Conservation (phyloP, 2,113 vertebrate genomes). For the Brachyhypopomus occidentalis region DNA sequence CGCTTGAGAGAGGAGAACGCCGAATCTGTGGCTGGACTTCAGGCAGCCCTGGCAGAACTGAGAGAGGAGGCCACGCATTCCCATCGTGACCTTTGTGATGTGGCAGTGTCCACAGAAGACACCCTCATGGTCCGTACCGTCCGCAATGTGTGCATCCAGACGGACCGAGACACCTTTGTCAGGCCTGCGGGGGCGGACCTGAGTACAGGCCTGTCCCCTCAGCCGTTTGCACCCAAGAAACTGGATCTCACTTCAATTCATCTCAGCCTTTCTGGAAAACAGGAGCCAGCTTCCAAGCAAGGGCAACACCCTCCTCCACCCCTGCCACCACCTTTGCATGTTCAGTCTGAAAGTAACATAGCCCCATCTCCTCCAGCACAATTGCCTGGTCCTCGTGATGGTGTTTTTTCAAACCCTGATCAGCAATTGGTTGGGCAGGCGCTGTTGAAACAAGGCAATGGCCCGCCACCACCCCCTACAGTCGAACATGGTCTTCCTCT, state of each 20-base stretch:
- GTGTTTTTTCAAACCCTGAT: slow-evolving; percentile 7
- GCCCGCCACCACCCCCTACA: slow-evolving; percentile 23
- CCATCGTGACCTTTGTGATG: slow-evolving; percentile 76
- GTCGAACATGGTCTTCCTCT: slow-evolving; percentile 21
- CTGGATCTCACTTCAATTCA: slow-evolving; percentile 81
- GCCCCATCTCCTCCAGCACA: slow-evolving; percentile 8
- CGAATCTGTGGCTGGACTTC: slow-evolving; percentile 73
- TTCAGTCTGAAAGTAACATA: slow-evolving; percentile 1
- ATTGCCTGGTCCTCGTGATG: slow-evolving; percentile 12
- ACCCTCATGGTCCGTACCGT: slow-evolving; percentile 74
- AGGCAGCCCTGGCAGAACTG: slow-evolving; percentile 75
- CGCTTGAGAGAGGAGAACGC: slow-evolving; percentile 81
- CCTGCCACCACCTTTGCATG: slow-evolving; percentile 15
- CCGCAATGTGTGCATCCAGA: slow-evolving; percentile 87
- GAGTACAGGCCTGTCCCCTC: slow-evolving; percentile 65
- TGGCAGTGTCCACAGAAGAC: slow-evolving; percentile 82
- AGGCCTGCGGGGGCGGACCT: slow-evolving; percentile 75
- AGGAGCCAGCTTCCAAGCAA: slow-evolving; percentile 57
- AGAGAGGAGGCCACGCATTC: slow-evolving; percentile 65
- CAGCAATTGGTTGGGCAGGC: not conserved
- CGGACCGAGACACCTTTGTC: slow-evolving; percentile 88
- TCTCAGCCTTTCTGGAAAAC: slow-evolving; percentile 69
- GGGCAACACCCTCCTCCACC: slow-evolving; percentile 57
- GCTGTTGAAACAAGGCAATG: not conserved
- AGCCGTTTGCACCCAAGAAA: slow-evolving; percentile 79